phyloP scores from a whole-genome alignment of 92 coral and sea anemone species.

The Porites cylindrica region DNA sequence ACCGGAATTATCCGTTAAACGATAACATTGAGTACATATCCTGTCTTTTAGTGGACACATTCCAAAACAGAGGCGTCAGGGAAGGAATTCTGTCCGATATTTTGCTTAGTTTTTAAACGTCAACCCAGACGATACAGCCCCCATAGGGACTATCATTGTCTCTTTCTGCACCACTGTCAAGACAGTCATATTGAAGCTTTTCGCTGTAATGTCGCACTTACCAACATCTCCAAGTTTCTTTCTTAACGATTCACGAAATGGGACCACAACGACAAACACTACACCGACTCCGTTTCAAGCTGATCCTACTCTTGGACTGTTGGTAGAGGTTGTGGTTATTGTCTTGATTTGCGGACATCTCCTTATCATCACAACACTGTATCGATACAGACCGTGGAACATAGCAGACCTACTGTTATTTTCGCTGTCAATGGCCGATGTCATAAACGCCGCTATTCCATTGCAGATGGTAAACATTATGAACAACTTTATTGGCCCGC shows the following conservation, averaged over 20 bases:
- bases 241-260: not conserved
- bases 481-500: constrained; percentile 84
- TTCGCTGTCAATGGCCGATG: constrained; percentile 89
- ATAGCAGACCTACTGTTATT: constrained; percentile 84
- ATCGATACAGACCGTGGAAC: constrained; percentile 83
- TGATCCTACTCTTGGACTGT: constrained; percentile 64
- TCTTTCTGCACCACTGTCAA: not conserved
- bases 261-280: not conserved
- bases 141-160: constrained; percentile 5
- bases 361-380: constrained; percentile 77
- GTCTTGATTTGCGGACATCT: constrained; percentile 76
- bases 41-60: not conserved
- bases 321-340: constrained; percentile 75
- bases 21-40: constrained; percentile 22
- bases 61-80: not conserved
- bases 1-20: constrained; percentile 27
- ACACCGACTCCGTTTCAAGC: constrained; percentile 10
- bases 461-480: constrained; percentile 78
- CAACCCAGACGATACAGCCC: not conserved
- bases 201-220: not conserved
- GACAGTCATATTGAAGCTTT: not conserved
- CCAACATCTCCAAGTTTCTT: not conserved
- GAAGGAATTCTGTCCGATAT: not conserved
- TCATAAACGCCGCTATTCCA: constrained; percentile 82
- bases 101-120: not conserved